Evolutionary conservation across 2,113 vertebrate species (phyloP).

Genomic region (Triplophysa tibetana): DNA sequence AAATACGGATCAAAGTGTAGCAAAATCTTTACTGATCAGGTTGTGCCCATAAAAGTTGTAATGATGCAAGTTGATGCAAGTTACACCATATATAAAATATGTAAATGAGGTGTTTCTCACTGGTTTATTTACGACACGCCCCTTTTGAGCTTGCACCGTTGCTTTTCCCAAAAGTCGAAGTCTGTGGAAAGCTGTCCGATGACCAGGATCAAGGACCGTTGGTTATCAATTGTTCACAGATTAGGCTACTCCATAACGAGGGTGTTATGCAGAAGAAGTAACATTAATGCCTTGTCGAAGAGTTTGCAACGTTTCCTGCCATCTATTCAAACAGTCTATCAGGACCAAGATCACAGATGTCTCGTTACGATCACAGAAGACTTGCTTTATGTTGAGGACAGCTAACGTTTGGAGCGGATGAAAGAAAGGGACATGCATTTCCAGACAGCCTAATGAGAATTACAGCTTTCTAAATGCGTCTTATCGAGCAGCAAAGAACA

Average conservation of each 20-base stretch:
- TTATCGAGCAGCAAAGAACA: constrained; percentile 65
- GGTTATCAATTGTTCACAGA: not conserved
- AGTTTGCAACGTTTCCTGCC: not conserved
- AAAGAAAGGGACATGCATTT: constrained; percentile 21
- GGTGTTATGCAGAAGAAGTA: constrained; percentile 14
- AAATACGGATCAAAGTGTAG: no score
- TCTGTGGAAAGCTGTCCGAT: not conserved
- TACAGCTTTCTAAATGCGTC: constrained; percentile 70
- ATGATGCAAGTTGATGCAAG: no score
- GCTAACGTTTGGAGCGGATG: not conserved
- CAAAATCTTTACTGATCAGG: no score
- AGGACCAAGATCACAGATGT: not conserved
- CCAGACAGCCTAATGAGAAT: constrained; percentile 5
- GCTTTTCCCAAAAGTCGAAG: not conserved
- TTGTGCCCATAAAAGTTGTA: no score
- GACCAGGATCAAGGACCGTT: not conserved
- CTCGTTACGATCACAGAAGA: not conserved
- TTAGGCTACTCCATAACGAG: not conserved
- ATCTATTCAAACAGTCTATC: not conserved
- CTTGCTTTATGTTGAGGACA: constrained; percentile 5
- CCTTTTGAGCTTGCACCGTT: not conserved
- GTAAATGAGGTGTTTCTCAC: not conserved
- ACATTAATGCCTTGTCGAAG: constrained; percentile 3
- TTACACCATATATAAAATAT: not conserved
- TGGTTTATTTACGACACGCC: not conserved